Base-by-base conservation (phyloP, 2,113 vertebrate genomes). In the Catharus minimus region DNA sequence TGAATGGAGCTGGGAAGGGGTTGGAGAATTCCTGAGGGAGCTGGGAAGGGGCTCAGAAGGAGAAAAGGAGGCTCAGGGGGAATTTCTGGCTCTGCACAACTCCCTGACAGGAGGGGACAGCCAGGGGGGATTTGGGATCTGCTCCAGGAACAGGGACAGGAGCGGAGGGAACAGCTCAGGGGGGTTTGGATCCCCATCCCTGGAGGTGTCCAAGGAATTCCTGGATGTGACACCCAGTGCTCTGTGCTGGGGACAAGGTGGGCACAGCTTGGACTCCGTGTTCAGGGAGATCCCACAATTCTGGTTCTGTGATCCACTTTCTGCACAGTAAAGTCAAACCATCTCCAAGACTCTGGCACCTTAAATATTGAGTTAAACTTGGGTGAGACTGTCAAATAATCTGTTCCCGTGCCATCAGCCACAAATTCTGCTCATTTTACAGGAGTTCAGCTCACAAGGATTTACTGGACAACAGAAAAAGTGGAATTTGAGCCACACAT, bases 401-500 rank as follows among this genome's bases (percentile, higher is more conserved):
- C 86, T 84, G 30, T 88, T 93, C 39, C 56, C 0, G 0, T 61
- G 65, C 82, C 71, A 86, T 15, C 71, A 64, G 88, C 74, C 15
- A 38, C 90, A 93, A 94, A 39, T 68, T 41, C 62, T 49, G 67
- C 86, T 82, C 80, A 4, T 69, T 91, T 94, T 69, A 18, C 75
- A 50, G 62, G 61, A 89, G 68, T 36, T 90, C 79, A 86, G 88
- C 15, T 95, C 88, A 36, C 53, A 73, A 23, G 78, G 82, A 94
- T 89, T 93, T 89, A 77, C 82, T 92, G 90, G 94, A 92, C 91
- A 82, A 61, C 50, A 93, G 93, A 89, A 95, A 61, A 95, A 97
- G 94, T 83, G 95, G 94, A 96, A 97, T 97, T 96, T 93, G 97
- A 97, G 96, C 95, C 93, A 81, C 67, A 52, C 87, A 97, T 98